Conservation (phyloP, 1,140 invertebrate genomes). For the Drosophila quadrilineata region DNA sequence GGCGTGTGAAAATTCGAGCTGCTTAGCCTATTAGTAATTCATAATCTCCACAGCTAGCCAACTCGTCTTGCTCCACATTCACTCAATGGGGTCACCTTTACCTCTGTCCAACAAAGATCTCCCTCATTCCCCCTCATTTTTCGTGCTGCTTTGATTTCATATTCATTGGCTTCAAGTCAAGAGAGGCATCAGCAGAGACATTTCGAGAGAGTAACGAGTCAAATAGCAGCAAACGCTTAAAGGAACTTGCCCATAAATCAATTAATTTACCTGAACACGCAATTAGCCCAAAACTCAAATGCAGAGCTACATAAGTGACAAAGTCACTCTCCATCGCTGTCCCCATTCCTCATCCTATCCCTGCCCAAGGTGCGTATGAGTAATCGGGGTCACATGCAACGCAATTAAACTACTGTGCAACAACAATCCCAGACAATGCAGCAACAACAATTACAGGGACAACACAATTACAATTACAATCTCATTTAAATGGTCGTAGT, state of each 20-base stretch:
- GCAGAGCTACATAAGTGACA: too few species aligned
- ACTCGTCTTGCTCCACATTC: constrained; percentile 18
- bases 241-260: constrained; percentile 63
- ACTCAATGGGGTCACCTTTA: constrained; percentile 61
- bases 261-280: constrained; percentile 68
- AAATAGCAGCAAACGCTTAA: constrained; percentile 20
- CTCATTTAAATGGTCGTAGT: constrained; percentile 23
- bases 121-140: constrained; percentile 30
- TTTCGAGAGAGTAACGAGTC: background rate
- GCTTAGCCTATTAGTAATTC: constrained; percentile 69
- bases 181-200: background rate
- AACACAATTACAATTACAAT: constrained; percentile 35
- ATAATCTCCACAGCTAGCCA: constrained; percentile 47
- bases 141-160: constrained; percentile 60
- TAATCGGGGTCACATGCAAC: constrained; percentile 50
- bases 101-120: too few species aligned
- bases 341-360: too few species aligned
- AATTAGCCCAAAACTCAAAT: constrained; percentile 49
- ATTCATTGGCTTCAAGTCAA: constrained; percentile 52
- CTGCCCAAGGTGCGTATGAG: constrained; percentile 46
- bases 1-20: constrained; percentile 71
- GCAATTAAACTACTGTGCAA: constrained; percentile 37
- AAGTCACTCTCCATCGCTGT: too few species aligned
- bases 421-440: constrained; percentile 5
- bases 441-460: background rate